A percentile compares a stretch with the other conserved stretches of the same genome.
Evolutionary conservation across 2,797 vertebrate genomes (phyloP).

Genomic region (Esox lucius): DNA sequence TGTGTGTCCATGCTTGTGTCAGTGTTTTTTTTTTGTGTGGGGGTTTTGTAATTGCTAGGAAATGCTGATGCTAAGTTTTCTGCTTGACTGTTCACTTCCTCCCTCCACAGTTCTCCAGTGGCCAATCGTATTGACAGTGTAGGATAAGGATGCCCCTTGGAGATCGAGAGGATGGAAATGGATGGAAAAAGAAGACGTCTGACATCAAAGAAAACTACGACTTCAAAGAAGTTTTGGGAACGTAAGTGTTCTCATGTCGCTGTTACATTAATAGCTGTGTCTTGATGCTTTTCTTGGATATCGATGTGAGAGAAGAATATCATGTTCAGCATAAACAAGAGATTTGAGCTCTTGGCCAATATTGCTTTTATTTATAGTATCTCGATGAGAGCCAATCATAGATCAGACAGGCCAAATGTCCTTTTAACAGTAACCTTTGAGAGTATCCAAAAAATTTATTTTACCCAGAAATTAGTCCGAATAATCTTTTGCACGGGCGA

Average conservation of each 20-base stretch:
- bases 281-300: neutral
- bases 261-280: neutral
- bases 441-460: neutral
- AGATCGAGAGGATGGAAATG: conserved; percentile 73
- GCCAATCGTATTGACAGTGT: conserved; percentile 57
- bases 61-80: neutral
- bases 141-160: conserved; percentile 79
- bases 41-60: neutral
- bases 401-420: neutral
- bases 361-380: neutral
- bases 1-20: too few relatives aligned
- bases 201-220: conserved; percentile 83
- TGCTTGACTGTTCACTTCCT: conserved; percentile 25
- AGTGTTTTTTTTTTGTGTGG: neutral
- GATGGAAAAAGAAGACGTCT: conserved; percentile 83
- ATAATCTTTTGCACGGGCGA: neutral
- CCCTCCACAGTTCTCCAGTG: conserved; percentile 61
- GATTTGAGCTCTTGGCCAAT: neutral
- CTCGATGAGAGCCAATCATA: neutral
- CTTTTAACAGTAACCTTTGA: neutral
- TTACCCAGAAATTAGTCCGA: neutral
- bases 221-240: conserved; percentile 83
- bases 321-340: neutral
- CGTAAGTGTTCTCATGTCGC: conserved; percentile 66
- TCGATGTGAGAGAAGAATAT: neutral